These are phyloP conservation scores for Venustaconcha ellipsiformis DNA, from an alignment of 1,140 invertebrate species.

Conservation along the genomic window DNA sequence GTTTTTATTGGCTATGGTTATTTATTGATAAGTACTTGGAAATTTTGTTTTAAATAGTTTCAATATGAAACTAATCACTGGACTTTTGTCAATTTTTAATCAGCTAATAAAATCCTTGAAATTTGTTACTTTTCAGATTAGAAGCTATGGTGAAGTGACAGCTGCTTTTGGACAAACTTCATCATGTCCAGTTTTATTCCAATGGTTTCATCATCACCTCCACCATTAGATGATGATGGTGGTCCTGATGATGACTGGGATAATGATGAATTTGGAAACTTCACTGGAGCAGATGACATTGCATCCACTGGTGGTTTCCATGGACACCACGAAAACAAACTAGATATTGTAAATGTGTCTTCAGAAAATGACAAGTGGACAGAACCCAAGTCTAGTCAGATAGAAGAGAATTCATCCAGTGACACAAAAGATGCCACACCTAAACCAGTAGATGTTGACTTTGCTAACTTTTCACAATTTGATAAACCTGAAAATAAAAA, in stretches of 20 bases:
- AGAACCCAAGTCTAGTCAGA: neutral
- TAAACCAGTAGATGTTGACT: too few species aligned
- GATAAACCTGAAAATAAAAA: too few species aligned
- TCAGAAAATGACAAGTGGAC: neutral
- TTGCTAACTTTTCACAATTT: too few species aligned
- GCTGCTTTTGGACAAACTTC: neutral
- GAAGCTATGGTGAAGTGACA: too few species aligned
- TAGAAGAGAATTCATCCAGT: neutral
- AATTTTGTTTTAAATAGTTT: too few species aligned
- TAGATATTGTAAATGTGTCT: neutral
- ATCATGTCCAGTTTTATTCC: constrained; percentile 58
- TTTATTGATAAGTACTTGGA: too few species aligned
- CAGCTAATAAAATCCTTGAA: too few species aligned
- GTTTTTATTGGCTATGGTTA: too few species aligned
- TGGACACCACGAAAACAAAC: neutral
- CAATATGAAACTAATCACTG: too few species aligned
- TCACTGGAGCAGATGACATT: constrained; percentile 40
- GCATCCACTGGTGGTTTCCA: too few species aligned
- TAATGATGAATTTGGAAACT: constrained; percentile 59
- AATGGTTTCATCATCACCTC: constrained; percentile 57
- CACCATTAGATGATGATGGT: constrained; percentile 50
- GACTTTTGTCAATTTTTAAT: too few species aligned
- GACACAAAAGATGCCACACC: neutral
- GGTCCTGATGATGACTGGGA: constrained; percentile 45
- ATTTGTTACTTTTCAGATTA: too few species aligned